Conservation (phyloP, 2,113 vertebrate species). For the Varanus salvator region DNA sequence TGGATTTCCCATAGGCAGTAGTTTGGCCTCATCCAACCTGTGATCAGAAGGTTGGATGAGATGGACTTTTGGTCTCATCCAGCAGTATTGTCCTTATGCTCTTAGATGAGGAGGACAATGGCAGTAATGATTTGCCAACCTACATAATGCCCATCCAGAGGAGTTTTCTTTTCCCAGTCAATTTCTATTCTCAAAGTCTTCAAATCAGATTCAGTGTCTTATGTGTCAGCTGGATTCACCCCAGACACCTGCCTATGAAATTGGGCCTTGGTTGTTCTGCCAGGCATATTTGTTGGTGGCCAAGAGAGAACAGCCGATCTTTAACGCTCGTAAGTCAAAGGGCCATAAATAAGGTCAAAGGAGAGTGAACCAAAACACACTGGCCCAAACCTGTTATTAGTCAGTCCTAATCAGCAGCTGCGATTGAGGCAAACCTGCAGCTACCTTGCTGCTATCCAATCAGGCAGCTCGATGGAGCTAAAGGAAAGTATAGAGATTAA, state of each 20-base stretch:
- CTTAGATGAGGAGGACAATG: too few relatives aligned
- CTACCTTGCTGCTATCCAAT: not conserved
- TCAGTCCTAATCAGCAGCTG: not conserved
- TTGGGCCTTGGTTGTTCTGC: not conserved
- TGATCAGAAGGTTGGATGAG: too few relatives aligned
- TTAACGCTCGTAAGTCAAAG: not conserved
- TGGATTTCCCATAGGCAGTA: too few relatives aligned
- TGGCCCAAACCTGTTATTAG: slow-evolving; percentile 6
- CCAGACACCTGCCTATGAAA: too few relatives aligned
- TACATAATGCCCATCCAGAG: not conserved
- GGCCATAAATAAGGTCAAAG: slow-evolving; percentile 15
- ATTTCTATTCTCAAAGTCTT: not conserved
- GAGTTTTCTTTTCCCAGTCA: too few relatives aligned
- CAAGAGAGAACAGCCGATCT: not conserved
- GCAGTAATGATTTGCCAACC: too few relatives aligned
- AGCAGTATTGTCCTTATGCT: too few relatives aligned
- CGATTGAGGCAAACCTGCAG: not conserved
- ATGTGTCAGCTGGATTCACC: not conserved
- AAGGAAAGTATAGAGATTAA: slow-evolving; percentile 3
- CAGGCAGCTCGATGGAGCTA: not conserved
- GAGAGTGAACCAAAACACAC: not conserved
- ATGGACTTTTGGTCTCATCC: too few relatives aligned
- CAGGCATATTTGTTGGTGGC: not conserved
- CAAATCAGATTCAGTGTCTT: not conserved
- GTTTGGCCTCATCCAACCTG: too few relatives aligned